Evolutionary conservation across 2,113 vertebrate genomes (phyloP), one percentile per base, ranked within the genome.

Genomic region (Centropristis striata): DNA sequence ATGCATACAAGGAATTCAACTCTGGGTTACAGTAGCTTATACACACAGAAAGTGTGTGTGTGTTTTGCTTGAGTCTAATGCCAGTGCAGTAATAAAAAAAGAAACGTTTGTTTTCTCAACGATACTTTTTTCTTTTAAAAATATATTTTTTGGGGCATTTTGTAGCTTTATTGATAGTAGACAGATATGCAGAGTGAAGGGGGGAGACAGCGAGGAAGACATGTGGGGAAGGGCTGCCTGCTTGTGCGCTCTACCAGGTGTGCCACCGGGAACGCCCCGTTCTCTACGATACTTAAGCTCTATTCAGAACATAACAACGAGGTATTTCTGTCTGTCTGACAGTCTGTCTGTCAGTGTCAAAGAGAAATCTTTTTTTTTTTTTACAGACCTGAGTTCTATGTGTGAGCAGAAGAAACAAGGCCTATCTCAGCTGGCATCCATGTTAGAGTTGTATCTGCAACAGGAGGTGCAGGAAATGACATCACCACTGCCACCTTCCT

Each of bases 361-460:
- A 68, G 25, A 15, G 10, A 23, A 58, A 46, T 18, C 25, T 63
- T 12, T 59, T 7, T 63, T 36, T 46, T 15, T n/a, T 75, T 25
- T 53, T 18, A 66, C 92, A 98, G 98, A 99, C 90, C 85, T 92
- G 80, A 93, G 87, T 80, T 94, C 87, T 20, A 93, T 98, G 88
- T 95, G 94, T 78, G 96, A 97, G 93, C 94, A 98, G 86, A 97
- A 97, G 95, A 97, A 92, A 88, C 93, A 95, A 7, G 97, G 97
- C 84, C 93, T 99, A 69, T 89, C 92, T 92, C 95, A 97, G 25
- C 95, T 99, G 61, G 94, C 90, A 0, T 77, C 92, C 76, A 96
- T 96, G 1, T 95, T 99, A 81, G 92, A 95, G 55, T 73, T 96
- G 74, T 99, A 98, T 90, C 85, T 98, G 73, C 94, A 94, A 80